These are phyloP conservation scores for Geopemphigus sp. DNA, from an alignment of 1,140 invertebrate genomes.

Conservation along the genomic window DNA sequence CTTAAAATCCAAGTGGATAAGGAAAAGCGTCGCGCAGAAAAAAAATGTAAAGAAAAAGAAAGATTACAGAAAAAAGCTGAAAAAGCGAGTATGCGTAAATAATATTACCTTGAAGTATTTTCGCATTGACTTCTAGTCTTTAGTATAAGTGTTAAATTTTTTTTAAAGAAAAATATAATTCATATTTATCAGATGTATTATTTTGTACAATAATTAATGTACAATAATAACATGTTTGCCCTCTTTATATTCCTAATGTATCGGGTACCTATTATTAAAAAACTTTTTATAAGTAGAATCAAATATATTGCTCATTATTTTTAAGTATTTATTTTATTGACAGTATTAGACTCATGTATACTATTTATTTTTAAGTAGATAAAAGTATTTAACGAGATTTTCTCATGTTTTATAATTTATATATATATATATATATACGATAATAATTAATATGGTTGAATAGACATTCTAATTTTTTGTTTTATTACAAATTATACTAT, in stretches of 20 bases:
- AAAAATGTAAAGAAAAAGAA: slow-evolving; percentile 75
- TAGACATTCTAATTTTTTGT: neutral
- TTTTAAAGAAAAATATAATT: slow-evolving; percentile 16
- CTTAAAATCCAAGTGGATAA: slow-evolving; percentile 73
- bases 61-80: slow-evolving; percentile 74
- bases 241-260: slow-evolving; percentile 21
- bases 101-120: slow-evolving; percentile 44
- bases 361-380: slow-evolving; percentile 11
- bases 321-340: slow-evolving; percentile 41
- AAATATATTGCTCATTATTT: slow-evolving; percentile 45
- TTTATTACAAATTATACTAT: neutral
- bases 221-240: slow-evolving; percentile 3
- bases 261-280: neutral
- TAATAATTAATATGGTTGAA: neutral
- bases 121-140: slow-evolving; percentile 45
- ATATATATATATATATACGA: neutral
- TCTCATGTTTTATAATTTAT: neutral
- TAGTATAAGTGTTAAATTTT: slow-evolving; percentile 46
- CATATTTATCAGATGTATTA: neutral
- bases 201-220: slow-evolving; percentile 25
- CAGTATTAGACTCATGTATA: slow-evolving; percentile 45
- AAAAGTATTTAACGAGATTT: neutral
- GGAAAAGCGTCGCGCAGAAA: slow-evolving; percentile 69
- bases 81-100: slow-evolving; percentile 58
- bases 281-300: slow-evolving; percentile 36